Base-by-base conservation (phyloP, 1,140 invertebrate species). In the Neodiprion fabricii region DNA sequence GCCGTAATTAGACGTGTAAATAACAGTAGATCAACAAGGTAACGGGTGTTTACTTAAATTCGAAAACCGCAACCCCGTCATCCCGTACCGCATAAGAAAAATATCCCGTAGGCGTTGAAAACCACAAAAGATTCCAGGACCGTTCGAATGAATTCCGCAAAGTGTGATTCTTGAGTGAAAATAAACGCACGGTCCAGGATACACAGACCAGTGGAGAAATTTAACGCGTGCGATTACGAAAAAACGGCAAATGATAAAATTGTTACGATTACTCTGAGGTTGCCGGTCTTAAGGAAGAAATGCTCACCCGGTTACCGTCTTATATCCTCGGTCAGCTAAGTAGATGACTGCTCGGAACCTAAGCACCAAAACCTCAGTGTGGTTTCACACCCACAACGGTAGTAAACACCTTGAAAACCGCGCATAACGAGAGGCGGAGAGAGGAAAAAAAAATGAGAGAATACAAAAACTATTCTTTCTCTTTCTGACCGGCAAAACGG, bases 331-430 rank as follows among this genome's bases (percentile, higher is more conserved):
- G 82, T 85, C 83, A 83, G 84, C 86, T 86, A 87, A 87, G 84
- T 85, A 86, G 85, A 83, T 86, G 85, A 80, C 83, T 83, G 84
- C 81, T 85, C 81, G 81, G 70, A 48, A 48, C 40, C 85, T 87
- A 86, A 87, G 85, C 85, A 83, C 85, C 85, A 83, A 87, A 87
- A 86, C 86, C 85, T 86, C 82, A 82, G 85, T 87, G 86, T 87
- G 86, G 86, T 87, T 87, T 87, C 86, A 87, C 86, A 87, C 86
- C 86, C 86, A 84, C 83, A 86, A 81, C 75, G 79, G 82, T 83
- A 83, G 81, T 84, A 82, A 81, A 84, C 78, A 81, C 79, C 79
- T 79, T 61, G 53, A 61, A 61, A 61, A 61, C 53, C 53, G 53
- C 53, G 53, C 53, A 61, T 61, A 61, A 61, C 53, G 53, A 12